Conservation (phyloP, 2,797 vertebrate species). For the Platyrinchus mystaceus region DNA sequence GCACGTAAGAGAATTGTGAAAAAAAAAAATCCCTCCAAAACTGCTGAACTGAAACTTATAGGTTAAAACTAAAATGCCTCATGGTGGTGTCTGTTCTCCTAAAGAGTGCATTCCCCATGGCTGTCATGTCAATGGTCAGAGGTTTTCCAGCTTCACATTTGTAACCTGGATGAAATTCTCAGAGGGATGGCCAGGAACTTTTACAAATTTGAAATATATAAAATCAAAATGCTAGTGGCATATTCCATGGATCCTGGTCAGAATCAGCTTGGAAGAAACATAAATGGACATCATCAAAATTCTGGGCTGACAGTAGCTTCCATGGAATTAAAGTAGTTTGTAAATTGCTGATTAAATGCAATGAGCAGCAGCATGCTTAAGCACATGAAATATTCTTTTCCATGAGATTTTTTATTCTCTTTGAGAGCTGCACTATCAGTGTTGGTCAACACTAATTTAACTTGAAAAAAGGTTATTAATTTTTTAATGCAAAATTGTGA, state of each 20-base stretch:
- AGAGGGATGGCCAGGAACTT: neutral
- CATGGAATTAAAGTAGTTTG: neutral
- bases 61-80: neutral
- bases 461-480: neutral
- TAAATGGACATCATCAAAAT: neutral
- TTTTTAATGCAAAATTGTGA: neutral
- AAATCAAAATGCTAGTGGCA: neutral
- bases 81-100: neutral
- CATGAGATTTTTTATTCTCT: neutral
- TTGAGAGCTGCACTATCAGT: neutral
- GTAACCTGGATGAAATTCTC: neutral
- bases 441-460: neutral
- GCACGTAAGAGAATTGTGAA: fast-evolving
- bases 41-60: neutral
- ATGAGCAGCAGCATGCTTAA: neutral
- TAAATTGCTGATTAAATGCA: neutral
- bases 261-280: neutral
- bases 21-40: neutral
- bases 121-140: neutral
- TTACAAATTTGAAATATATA: neutral
- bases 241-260: neutral
- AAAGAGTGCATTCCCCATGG: neutral
- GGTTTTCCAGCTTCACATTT: neutral
- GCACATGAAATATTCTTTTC: neutral
- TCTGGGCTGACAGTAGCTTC: neutral